phyloP scores from a whole-genome alignment of 53 echinoderm and acorn worm genomes.

The Stichopus horrens region DNA sequence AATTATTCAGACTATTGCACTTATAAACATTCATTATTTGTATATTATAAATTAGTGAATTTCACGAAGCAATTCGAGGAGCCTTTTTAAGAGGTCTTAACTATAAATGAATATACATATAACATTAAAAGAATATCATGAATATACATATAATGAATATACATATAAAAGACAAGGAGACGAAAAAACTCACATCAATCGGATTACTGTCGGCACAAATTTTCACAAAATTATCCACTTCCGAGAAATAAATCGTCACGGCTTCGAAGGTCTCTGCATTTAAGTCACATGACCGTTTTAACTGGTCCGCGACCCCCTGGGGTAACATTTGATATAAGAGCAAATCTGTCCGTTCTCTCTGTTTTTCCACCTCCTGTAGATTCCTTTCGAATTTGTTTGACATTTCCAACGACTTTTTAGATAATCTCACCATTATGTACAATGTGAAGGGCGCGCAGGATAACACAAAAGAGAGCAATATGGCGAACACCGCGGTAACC shows the following conservation, averaged over 20 bases:
- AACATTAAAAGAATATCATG: not conserved
- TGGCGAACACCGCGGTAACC: constrained; percentile 8
- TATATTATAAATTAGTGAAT: too few species aligned
- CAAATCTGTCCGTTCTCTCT: not conserved
- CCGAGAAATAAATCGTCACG: constrained; percentile 31
- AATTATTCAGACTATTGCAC: too few species aligned
- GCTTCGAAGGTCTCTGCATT: constrained; percentile 21
- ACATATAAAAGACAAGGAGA: not conserved
- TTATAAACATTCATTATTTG: too few species aligned
- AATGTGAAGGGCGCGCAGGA: not conserved
- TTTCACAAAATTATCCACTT: constrained; percentile 30
- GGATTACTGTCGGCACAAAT: constrained; percentile 30
- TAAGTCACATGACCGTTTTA: constrained; percentile 14
- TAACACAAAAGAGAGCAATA: not conserved
- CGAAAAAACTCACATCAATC: constrained; percentile 1
- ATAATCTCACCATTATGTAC: not conserved
- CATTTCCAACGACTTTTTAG: not conserved
- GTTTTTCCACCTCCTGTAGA: not conserved
- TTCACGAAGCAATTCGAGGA: too few species aligned
- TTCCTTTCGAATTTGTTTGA: not conserved
- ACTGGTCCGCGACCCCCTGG: constrained; percentile 6
- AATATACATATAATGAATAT: too few species aligned
- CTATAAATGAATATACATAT: not conserved
- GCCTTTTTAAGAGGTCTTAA: too few species aligned
- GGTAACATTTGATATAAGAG: constrained; percentile 43